Evolutionary conservation across 2,888 invertebrate genomes (phyloP).

Genomic region (Acleris laterana): DNA sequence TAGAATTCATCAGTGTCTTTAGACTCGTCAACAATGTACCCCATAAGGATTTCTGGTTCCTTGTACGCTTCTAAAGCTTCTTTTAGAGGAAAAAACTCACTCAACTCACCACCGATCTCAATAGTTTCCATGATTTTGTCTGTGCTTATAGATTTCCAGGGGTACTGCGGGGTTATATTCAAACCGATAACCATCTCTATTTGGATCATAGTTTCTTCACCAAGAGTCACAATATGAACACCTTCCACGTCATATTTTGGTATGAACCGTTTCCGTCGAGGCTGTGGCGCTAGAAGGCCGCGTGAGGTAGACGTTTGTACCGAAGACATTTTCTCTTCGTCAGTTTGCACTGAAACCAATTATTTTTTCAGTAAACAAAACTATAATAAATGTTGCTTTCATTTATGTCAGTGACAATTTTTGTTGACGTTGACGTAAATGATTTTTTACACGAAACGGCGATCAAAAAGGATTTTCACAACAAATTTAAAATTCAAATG

Average conservation of each 20-base stretch:
- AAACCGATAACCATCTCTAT: slow-evolving; percentile 87
- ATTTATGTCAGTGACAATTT: not conserved
- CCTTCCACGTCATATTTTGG: slow-evolving; percentile 84
- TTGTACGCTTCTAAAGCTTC: slow-evolving; percentile 67
- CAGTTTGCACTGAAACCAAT: slow-evolving; percentile 53
- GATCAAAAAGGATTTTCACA: not conserved
- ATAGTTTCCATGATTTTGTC: slow-evolving; percentile 86
- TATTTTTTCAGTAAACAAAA: slow-evolving; percentile 9
- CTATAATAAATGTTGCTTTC: slow-evolving; percentile 11
- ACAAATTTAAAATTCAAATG: not conserved
- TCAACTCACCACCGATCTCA: slow-evolving; percentile 80
- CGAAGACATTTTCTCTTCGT: slow-evolving; percentile 50
- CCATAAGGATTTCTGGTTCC: slow-evolving; percentile 83
- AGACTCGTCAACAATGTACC: slow-evolving; percentile 87
- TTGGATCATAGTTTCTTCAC: slow-evolving; percentile 84
- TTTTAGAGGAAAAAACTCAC: slow-evolving; percentile 70
- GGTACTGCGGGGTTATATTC: slow-evolving; percentile 88
- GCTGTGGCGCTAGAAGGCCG: slow-evolving; percentile 49
- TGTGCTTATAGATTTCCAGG: slow-evolving; percentile 88
- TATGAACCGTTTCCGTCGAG: slow-evolving; percentile 71
- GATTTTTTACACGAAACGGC: not conserved
- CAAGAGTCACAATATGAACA: slow-evolving; percentile 78
- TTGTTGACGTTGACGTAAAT: slow-evolving; percentile 18
- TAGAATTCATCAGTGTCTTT: slow-evolving; percentile 88
- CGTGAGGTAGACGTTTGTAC: not conserved